Evolutionary conservation across 1,140 invertebrate genomes (phyloP), one percentile per base, ranked within the genome.

Genomic region (Carposina sasakii): DNA sequence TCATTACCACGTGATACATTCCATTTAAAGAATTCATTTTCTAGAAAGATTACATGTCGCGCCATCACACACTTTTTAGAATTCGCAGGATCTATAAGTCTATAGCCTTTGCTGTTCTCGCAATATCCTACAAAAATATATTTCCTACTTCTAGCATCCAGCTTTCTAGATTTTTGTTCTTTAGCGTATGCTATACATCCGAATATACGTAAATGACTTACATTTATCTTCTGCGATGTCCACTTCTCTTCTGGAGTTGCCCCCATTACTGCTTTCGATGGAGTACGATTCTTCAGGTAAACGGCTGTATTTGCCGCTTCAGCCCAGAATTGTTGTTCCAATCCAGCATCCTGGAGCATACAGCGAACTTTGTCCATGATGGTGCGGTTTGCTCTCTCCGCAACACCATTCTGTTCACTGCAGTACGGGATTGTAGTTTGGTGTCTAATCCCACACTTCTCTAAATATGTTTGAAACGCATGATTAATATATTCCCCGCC

Each of bases 261-360:
- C 2, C 44, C 44, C 15, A 34, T 19, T 4, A 47, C 44, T 10
- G 44, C 44, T 20, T 48, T 60, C 8, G 52, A 57, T 23, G 58
- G 62, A 4, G 52, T 42, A 37, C 71, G 53, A 45, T 86, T 86
- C 24, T 60, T 67, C 15, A 85, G 47, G 51, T 83, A 82, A 19
- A 62, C 60, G 4, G 81, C 76, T 2, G 67, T 76, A 9, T 51
- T 43, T n/a, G n/a, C n/a, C n/a, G n/a, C n/a, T n/a, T n/a, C 85
- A n/a, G 71, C 77, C 85, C 85, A 87, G 56, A 67, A 81, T n/a
- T 44, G 51, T 19, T 70, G 67, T 4, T 31, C 16, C 30, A 85
- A 54, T 4, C 65, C 52, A 34, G 68, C 55, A 30, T 75, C 72
- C 20, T 59, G 42, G 13, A 86, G n/a, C n/a, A n/a, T n/a, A n/a